A percentile compares a stretch with the other conserved stretches of the same genome.
phyloP scores from a whole-genome alignment of 2,888 invertebrate genomes.

The Notodonta ziczac region DNA sequence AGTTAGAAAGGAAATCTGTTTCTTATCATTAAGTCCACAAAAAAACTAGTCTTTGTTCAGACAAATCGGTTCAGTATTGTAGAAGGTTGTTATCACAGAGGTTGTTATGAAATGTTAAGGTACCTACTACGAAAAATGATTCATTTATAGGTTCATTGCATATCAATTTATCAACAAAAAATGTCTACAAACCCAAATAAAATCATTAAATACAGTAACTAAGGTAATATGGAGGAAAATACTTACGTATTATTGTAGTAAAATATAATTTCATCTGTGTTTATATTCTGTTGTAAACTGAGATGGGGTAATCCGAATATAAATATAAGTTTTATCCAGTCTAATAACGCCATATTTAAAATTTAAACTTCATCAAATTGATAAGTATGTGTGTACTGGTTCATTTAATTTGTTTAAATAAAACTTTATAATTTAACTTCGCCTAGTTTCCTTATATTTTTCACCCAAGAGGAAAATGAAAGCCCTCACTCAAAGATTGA shows the following conservation, averaged over 20 bases:
- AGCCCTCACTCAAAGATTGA: neutral
- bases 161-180: too few species aligned
- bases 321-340: slow-evolving; percentile 46
- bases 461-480: neutral
- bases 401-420: slow-evolving; percentile 21
- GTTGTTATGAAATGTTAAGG: too few species aligned
- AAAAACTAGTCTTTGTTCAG: too few species aligned
- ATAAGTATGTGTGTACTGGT: slow-evolving; percentile 8
- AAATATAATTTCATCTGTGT: slow-evolving; percentile 65
- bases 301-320: slow-evolving; percentile 45
- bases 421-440: slow-evolving; percentile 20
- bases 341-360: slow-evolving; percentile 43
- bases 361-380: slow-evolving; percentile 15
- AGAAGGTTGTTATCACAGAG: too few species aligned
- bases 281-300: slow-evolving; percentile 46
- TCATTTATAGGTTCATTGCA: too few species aligned
- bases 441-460: slow-evolving; percentile 1
- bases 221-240: slow-evolving; percentile 5
- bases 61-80: too few species aligned
- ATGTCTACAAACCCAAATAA: too few species aligned
- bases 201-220: neutral
- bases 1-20: too few species aligned
- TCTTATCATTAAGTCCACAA: too few species aligned
- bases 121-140: too few species aligned
- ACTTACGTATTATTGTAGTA: slow-evolving; percentile 80